These are phyloP conservation scores for Porites lobata DNA, from an alignment of 92 coral and sea anemone genomes.

Conservation along the genomic window DNA sequence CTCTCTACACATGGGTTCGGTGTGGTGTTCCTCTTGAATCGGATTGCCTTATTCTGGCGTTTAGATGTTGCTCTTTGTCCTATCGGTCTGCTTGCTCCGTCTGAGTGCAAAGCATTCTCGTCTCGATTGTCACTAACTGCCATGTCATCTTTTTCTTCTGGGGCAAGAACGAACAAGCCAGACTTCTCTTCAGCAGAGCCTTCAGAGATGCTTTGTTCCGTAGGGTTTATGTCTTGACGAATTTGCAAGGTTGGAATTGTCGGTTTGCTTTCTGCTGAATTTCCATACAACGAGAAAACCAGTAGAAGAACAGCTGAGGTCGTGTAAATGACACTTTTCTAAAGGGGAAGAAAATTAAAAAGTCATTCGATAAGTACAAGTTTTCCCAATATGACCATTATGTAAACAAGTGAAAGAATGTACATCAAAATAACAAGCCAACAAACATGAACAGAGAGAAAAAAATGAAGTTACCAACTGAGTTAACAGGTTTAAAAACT, in stretches of 20 bases:
- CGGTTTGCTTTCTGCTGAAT: conserved; percentile 19
- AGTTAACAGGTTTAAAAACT: too few relatives aligned
- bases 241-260: not conserved
- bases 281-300: conserved; percentile 19
- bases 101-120: not conserved
- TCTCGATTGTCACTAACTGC: too few relatives aligned
- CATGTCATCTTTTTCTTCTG: not conserved
- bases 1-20: not conserved
- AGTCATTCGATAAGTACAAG: too few relatives aligned
- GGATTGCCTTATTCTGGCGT: too few relatives aligned
- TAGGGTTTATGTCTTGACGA: not conserved
- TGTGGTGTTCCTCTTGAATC: not conserved
- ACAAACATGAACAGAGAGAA: too few relatives aligned
- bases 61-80: not conserved
- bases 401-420: too few relatives aligned
- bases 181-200: too few relatives aligned
- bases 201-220: not conserved
- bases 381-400: too few relatives aligned
- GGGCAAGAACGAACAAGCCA: too few relatives aligned
- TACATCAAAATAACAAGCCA: too few relatives aligned
- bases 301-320: conserved; percentile 7
- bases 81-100: not conserved
- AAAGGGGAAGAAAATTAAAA: not conserved
- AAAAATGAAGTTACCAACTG: too few relatives aligned
- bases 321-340: conserved; percentile 9